phyloP scores from a whole-genome alignment of 1,140 invertebrate species.

The Pseudomyrmex pallidus region DNA sequence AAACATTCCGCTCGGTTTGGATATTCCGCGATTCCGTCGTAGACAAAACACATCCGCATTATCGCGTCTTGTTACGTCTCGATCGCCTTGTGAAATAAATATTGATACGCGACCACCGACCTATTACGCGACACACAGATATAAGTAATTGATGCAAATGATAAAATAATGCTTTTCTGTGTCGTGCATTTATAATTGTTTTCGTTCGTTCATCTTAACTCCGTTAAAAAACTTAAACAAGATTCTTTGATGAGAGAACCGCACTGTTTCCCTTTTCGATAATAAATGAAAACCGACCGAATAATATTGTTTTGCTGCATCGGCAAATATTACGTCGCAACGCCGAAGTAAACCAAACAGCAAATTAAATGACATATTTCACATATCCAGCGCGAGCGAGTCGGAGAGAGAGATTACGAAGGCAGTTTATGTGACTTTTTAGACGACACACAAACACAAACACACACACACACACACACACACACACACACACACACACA shows the following conservation, averaged over 20 bases:
- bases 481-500: too few species aligned
- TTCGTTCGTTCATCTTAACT: constrained; percentile 9
- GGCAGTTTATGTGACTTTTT: constrained; percentile 24
- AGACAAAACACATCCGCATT: constrained; percentile 18
- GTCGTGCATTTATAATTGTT: too few species aligned
- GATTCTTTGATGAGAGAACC: background rate
- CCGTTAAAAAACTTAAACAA: constrained; percentile 28
- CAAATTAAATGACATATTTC: constrained; percentile 21
- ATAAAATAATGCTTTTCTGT: too few species aligned
- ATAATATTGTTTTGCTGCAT: constrained; percentile 12
- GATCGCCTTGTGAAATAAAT: constrained; percentile 12
- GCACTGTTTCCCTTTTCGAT: background rate
- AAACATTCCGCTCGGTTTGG: constrained; percentile 22
- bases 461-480: too few species aligned
- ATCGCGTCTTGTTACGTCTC: constrained; percentile 47
- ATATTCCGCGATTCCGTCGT: constrained; percentile 26
- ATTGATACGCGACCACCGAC: constrained; percentile 2
- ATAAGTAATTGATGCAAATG: too few species aligned
- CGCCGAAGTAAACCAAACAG: background rate
- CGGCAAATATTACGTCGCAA: background rate
- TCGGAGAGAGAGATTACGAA: background rate
- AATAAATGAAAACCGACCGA: too few species aligned
- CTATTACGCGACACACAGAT: too few species aligned
- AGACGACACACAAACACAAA: background rate
- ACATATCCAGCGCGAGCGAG: background rate